Base-by-base conservation (phyloP, 2,797 vertebrate species). In the Coregonus suidteri region DNA sequence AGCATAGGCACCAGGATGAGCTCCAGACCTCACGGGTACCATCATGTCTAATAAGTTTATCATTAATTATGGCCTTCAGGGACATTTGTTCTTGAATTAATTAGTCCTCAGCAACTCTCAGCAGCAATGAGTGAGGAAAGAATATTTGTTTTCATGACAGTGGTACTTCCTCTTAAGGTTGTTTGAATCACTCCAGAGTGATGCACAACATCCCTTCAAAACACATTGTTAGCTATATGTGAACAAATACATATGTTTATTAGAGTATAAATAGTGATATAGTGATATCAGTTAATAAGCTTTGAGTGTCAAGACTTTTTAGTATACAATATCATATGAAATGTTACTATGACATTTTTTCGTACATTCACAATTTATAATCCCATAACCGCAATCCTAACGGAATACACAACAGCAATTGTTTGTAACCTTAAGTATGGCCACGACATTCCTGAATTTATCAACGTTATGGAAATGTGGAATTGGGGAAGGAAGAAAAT, bases 41-140 rank as follows among this genome's bases (percentile, higher is more conserved):
- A 91, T 93, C 88, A 89, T 74, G 82, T 93, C 91, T 93, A 92
- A 94, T 93, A 93, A 88, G 88, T 93, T 93, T 92, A 93, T 92
- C 90, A 91, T 93, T 93, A 94, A 94, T 93, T 93, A 86, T 82
- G 90, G 91, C 91, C 92, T 88, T 88, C 88, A 88, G 94, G 92
- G 92, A 93, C 90, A 52, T 88, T 91, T 89, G 84, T 85, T 92
- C 91, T 91, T 92, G 86, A 94, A 93, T 93, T 92, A 94, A 95
- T 94, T 93, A 91, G 88, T 92, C 88, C 86, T 87, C 72, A 88
- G 78, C 84, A 90, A 89, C 85, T 90, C 82, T 83, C 75, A 80
- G 82, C 81, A 86, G 84, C 82, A 87, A 84, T 72, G 82, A 66
- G 62, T 81, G 74, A 84, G 82, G 75, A 86, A 89, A 83, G 51